Evolutionary conservation across 2,888 invertebrate genomes (phyloP), one percentile per base, ranked within the genome.

Genomic region (Dermolepida albohirtum): DNA sequence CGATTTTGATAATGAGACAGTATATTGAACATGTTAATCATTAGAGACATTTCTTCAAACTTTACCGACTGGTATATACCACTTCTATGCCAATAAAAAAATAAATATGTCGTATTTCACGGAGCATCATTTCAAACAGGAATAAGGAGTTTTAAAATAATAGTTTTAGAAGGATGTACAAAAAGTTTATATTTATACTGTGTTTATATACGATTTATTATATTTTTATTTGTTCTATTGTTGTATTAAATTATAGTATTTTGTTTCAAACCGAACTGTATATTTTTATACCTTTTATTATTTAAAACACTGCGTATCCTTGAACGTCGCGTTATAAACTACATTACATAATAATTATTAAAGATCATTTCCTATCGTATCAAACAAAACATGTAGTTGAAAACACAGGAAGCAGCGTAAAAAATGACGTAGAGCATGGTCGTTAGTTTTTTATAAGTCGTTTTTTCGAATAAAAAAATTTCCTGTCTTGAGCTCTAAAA

Each of bases 401-500:
- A 41, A 14, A 41, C 40, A 17, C 17, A 41, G 41, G 41, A 40
- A 40, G 40, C 41, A 22, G 17, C 41, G 22, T 17, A 55, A 55
- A 55, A 54, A 55, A 55, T 14, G 7, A 34, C 34, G 34, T 55
- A 39, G 4, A 40, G 40, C 55, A 55, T 55, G 17, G 41, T 17
- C 40, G 34, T 34, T 34, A 34, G 34, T 34, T 34, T 34, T 34
- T 34, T 34, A 34, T 10, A 34, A 1, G 8, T 34, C 10, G 34
- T 6, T 34, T 34, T 10, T 34, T 34, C 5, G 17, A 57, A 27
- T 44, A 29, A 57, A 57, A 55, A 57, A 54, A 39, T 54, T 54
- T 39, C 57, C 44, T 44, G 57, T 43, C 57, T 43, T 27, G 5
- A 27, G 12, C 10, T 29, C 44, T 44, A 57, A 44, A 57, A 43